phyloP scores from a whole-genome alignment of 1,140 invertebrate genomes.

The Drosophila watanabei region DNA sequence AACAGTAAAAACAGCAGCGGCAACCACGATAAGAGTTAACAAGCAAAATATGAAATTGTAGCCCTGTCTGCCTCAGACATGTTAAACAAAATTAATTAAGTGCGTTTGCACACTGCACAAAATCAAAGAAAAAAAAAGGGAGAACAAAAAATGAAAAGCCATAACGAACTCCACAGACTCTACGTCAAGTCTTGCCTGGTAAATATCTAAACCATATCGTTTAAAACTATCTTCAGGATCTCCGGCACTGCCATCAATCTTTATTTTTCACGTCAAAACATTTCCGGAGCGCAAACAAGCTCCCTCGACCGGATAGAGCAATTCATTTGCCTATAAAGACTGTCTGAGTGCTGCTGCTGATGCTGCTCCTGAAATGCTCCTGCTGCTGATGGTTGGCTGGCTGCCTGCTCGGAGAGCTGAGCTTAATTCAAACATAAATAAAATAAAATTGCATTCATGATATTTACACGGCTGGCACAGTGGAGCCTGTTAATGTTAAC shows the following conservation, averaged over 20 bases:
- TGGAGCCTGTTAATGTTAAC: constrained; percentile 49
- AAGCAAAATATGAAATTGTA: constrained; percentile 76
- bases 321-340: constrained; percentile 32
- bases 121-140: constrained; percentile 22
- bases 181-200: neutral
- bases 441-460: constrained; percentile 52
- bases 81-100: constrained; percentile 80
- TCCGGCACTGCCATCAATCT: constrained; percentile 19
- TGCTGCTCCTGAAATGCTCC: constrained; percentile 8
- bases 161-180: constrained; percentile 22
- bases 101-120: constrained; percentile 51
- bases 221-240: constrained; percentile 6
- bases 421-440: constrained; percentile 65
- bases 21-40: constrained; percentile 65
- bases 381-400: constrained; percentile 16
- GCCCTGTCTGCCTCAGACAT: constrained; percentile 46
- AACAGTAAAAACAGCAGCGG: constrained; percentile 17
- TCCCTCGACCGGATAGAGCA: constrained; percentile 24
- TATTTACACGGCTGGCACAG: constrained; percentile 46
- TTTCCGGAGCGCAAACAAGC: constrained; percentile 16
- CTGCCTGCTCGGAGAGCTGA: constrained; percentile 30
- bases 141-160: neutral
- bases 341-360: constrained; percentile 42
- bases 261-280: constrained; percentile 37
- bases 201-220: constrained; percentile 21